Evolutionary conservation across 2,797 vertebrate genomes (phyloP).

Genomic region (Botia kubotai): DNA sequence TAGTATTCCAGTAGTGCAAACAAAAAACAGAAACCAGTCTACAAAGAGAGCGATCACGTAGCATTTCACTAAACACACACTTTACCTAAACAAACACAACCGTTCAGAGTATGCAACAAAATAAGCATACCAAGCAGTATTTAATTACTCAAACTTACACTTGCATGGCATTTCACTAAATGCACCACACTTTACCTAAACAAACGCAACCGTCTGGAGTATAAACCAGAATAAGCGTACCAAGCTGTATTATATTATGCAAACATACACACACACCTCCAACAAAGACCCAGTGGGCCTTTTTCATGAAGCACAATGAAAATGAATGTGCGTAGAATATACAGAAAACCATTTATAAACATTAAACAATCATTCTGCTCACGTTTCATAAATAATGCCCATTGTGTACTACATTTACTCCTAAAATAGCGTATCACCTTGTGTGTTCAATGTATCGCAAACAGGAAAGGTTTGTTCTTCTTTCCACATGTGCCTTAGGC

Average conservation of each 20-base stretch:
- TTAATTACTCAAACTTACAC: background rate
- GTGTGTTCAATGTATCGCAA: background rate
- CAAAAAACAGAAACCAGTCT: slow-evolving; percentile 1
- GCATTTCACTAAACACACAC: background rate
- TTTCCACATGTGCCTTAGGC: background rate
- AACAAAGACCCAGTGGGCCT: background rate
- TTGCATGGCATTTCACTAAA: background rate
- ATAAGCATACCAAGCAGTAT: background rate
- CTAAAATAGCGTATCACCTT: background rate
- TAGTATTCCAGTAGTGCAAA: background rate
- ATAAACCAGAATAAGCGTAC: background rate
- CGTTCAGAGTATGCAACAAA: background rate
- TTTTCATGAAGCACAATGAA: no score
- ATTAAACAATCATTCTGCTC: no score
- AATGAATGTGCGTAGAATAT: background rate
- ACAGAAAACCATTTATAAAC: no score
- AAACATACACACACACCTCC: background rate
- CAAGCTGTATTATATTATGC: background rate
- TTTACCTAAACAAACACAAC: slow-evolving; percentile 5
- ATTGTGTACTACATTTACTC: no score
- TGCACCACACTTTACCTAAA: background rate
- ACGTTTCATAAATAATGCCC: no score
- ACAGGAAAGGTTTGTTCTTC: background rate
- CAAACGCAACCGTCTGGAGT: background rate
- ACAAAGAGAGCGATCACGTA: background rate